phyloP scores from a whole-genome alignment of 1,140 invertebrate species.

The Drosophila pseudoananassae region DNA sequence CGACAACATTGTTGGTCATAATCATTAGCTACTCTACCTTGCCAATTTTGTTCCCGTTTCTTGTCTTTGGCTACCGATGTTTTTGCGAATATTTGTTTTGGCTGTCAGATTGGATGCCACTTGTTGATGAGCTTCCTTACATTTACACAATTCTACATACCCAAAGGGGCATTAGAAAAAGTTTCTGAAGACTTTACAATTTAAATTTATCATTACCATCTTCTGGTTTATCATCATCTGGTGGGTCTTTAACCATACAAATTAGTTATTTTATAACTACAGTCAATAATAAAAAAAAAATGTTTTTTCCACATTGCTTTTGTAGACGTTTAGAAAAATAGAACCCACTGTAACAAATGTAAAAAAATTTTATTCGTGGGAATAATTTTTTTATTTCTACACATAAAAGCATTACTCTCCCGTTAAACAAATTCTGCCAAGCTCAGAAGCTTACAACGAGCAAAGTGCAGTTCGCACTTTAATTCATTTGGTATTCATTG shows the following conservation, averaged over 20 bases:
- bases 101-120: too few species aligned
- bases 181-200: too few species aligned
- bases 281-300: too few species aligned
- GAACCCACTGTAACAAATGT: too few species aligned
- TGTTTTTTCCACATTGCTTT: too few species aligned
- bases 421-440: slow-evolving; percentile 68
- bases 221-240: too few species aligned
- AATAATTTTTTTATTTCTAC: too few species aligned
- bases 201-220: too few species aligned
- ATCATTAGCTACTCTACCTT: slow-evolving; percentile 39
- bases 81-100: not conserved
- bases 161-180: too few species aligned
- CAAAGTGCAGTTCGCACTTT: slow-evolving; percentile 70
- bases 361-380: not conserved
- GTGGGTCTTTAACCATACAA: too few species aligned
- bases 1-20: slow-evolving; percentile 18
- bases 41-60: not conserved
- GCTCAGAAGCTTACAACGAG: slow-evolving; percentile 38
- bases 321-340: too few species aligned
- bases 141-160: not conserved
- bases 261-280: too few species aligned
- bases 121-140: slow-evolving; percentile 4
- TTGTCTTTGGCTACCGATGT: not conserved
- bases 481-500: slow-evolving; percentile 82
- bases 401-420: slow-evolving; percentile 46